Evolutionary conservation across 2,888 invertebrate genomes (phyloP).

Genomic region (Hermaeophaga mercurialis): DNA sequence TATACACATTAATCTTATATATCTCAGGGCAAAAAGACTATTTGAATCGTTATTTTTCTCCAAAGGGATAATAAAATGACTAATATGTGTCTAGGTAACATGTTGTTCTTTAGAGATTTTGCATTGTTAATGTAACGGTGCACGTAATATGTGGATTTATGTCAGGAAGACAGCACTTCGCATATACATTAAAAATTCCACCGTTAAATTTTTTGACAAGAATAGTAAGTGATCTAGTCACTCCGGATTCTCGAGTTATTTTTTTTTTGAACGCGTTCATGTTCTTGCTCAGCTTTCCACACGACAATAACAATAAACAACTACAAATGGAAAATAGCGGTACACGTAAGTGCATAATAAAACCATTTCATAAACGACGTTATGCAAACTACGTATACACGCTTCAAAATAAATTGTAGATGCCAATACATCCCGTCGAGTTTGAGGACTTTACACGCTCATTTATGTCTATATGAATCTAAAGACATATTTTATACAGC

Average conservation of each 20-base stretch:
- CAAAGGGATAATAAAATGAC: too few relatives aligned
- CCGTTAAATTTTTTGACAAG: too few relatives aligned
- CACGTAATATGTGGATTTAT: too few relatives aligned
- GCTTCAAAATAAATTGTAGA: neutral
- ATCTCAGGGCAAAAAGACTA: too few relatives aligned
- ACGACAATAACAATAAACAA: neutral
- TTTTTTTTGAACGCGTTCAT: neutral
- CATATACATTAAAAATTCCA: too few relatives aligned
- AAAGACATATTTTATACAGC: neutral
- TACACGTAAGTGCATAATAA: conserved; percentile 14
- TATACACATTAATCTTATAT: too few relatives aligned
- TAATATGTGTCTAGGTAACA: too few relatives aligned
- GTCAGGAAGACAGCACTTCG: too few relatives aligned
- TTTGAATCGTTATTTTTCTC: too few relatives aligned
- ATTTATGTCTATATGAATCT: neutral
- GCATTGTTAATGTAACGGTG: too few relatives aligned
- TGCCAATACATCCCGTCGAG: neutral
- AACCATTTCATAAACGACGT: conserved; percentile 8
- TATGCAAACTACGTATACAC: conserved; percentile 12
- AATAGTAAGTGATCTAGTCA: too few relatives aligned
- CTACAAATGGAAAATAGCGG: conserved; percentile 10
- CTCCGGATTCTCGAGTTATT: neutral
- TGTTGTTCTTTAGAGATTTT: too few relatives aligned
- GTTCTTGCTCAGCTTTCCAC: conserved; percentile 2
- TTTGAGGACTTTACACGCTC: neutral